phyloP scores from a whole-genome alignment of 2,888 invertebrate species.

The Disparrhopalites patrizii region DNA sequence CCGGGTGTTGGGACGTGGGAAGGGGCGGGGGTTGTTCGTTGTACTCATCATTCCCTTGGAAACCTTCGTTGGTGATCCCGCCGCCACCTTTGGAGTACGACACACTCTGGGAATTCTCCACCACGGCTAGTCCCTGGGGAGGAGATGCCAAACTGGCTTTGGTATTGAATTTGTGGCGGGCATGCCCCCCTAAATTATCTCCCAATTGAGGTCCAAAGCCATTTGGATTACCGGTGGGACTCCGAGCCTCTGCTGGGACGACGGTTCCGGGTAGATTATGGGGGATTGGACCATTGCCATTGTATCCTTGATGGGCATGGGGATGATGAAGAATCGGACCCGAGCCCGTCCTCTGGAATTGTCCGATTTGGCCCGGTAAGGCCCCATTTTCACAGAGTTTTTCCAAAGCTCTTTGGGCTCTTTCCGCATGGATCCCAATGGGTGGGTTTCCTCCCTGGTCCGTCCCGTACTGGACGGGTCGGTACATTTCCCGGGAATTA shows the following conservation, averaged over 20 bases:
- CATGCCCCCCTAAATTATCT: conserved; percentile 33
- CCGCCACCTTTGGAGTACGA: conserved; percentile 19
- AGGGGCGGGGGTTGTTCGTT: conserved; percentile 41
- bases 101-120: conserved; percentile 22
- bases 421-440: conserved; percentile 32
- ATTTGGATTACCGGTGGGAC: background rate
- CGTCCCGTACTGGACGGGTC: conserved; percentile 27
- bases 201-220: background rate
- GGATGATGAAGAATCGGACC: conserved; percentile 40
- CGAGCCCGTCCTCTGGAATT: conserved; percentile 39
- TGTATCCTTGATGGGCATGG: conserved; percentile 26
- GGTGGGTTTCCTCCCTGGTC: conserved; percentile 23
- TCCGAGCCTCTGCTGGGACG: conserved; percentile 1
- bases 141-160: conserved; percentile 34
- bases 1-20: conserved; percentile 43
- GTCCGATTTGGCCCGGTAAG: conserved; percentile 9
- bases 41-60: conserved; percentile 30
- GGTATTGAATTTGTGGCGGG: conserved; percentile 41
- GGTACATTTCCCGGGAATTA: conserved; percentile 28
- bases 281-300: conserved; percentile 7
- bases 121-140: conserved; percentile 5
- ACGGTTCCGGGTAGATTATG: conserved; percentile 8
- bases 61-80: conserved; percentile 28
- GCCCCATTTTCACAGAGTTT: conserved; percentile 35
- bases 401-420: conserved; percentile 46